These are phyloP conservation scores for Drymodes brunneopygia DNA, from an alignment of 2,113 vertebrate species.

Conservation along the genomic window DNA sequence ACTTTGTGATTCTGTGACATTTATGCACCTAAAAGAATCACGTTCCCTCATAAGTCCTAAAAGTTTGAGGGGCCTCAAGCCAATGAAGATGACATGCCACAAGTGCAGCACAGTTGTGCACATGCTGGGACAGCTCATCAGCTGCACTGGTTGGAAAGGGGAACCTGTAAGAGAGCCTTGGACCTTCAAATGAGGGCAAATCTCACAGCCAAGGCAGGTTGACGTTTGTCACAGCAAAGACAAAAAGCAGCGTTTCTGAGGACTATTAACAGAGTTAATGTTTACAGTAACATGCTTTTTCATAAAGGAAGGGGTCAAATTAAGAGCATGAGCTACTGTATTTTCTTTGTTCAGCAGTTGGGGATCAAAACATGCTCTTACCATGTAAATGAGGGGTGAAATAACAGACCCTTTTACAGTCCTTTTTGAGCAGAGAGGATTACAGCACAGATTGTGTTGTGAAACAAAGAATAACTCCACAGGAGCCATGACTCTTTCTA, in stretches of 20 bases:
- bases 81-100: neutral
- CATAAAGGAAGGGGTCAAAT: constrained; percentile 12
- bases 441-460: neutral
- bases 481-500: constrained; percentile 6
- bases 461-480: constrained; percentile 42
- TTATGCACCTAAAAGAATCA: neutral
- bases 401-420: constrained; percentile 3
- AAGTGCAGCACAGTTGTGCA: neutral
- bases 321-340: neutral
- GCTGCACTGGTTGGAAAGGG: neutral
- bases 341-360: neutral
- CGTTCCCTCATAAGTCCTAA: fast-evolving
- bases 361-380: neutral
- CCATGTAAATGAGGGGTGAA: constrained; percentile 14
- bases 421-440: constrained; percentile 29
- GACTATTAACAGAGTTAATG: neutral
- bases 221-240: neutral
- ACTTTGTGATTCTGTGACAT: neutral
- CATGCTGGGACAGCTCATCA: fast-evolving
- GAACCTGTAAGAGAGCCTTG: neutral
- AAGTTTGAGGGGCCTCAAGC: neutral
- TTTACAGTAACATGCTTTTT: constrained; percentile 9
- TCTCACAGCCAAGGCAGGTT: neutral
- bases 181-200: neutral
- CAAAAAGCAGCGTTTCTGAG: neutral